Evolutionary conservation across 2,888 invertebrate genomes (phyloP), one percentile per base, ranked within the genome.

Genomic region (Lasioglossum figueresi): DNA sequence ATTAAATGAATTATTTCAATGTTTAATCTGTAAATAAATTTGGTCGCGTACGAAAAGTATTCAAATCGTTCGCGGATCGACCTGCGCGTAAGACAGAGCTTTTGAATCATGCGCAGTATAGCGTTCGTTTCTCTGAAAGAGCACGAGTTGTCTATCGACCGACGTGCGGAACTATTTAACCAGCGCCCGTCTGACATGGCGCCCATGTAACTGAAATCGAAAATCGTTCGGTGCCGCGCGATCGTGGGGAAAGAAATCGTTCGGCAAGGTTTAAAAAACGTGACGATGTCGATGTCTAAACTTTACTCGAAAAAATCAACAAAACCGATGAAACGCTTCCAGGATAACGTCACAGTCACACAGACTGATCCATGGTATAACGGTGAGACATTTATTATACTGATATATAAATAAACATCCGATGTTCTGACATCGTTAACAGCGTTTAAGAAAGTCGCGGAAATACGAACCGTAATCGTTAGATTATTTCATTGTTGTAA

Each of bases 301-400:
- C 96, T 97, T 94, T 97, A 97, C 95, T 97, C 97, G 92, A 97
- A 97, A 96, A 97, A 97, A 91, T 96, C 97, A 90, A 96, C 96
- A 90, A 97, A 97, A 95, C 97, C 97, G 88, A 96, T 96, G 86
- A 98, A 97, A 96, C 96, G 97, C 93, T 96, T 97, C 95, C 97
- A 97, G 93, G 97, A 97, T 94, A 96, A 96, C 94, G 97, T 98
- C 96, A 96, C 97, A 88, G 97, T 98, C 92, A 97, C 97, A 79
- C 98, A 98, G 96, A 97, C 97, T 68, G 97, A 97, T 95, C 96
- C 97, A 93, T 98, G 98, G 98, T 97, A 98, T 96, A 98, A 98
- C 95, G 98, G 98, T 98, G 96, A 97, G 97, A 92, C 12, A 82
- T 66, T 76, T 74, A 77, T 87, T 73, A 43, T 43, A 52, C 52